phyloP scores from a whole-genome alignment of 2,888 invertebrate species.

The Erynnis tages region DNA sequence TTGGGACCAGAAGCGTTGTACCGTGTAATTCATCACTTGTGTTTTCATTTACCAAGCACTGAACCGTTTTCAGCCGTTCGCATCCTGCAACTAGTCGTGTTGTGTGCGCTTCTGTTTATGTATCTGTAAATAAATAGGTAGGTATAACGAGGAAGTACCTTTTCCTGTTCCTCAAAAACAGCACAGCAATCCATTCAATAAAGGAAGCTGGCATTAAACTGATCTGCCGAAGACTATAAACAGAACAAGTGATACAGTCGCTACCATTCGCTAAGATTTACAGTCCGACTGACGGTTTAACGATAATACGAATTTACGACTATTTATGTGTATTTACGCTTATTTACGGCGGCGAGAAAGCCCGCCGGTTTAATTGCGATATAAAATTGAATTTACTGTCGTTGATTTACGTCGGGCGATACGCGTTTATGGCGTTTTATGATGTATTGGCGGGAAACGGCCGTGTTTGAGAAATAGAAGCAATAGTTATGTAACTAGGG shows the following conservation, averaged over 20 bases:
- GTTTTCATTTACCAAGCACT: too few species aligned
- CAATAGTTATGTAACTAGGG: too few species aligned
- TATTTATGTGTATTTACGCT: conserved; percentile 76
- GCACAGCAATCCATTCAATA: too few species aligned
- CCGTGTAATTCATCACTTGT: too few species aligned
- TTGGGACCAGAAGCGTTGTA: too few species aligned
- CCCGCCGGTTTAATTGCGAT: conserved; percentile 76
- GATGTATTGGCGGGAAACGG: conserved; percentile 28
- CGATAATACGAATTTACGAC: conserved; percentile 80
- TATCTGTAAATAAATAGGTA: too few species aligned
- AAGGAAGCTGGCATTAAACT: too few species aligned
- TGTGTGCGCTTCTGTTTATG: too few species aligned
- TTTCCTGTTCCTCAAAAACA: too few species aligned
- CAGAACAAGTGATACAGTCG: conserved; percentile 45
- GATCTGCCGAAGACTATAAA: conserved; percentile 23
- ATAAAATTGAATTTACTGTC: conserved; percentile 79
- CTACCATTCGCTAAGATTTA: conserved; percentile 68
- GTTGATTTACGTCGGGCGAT: conserved; percentile 61
- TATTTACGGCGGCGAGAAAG: conserved; percentile 75
- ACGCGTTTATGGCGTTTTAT: conserved; percentile 52
- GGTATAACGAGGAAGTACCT: too few species aligned
- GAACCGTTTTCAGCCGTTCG: too few species aligned
- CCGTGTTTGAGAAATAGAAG: conserved; percentile 33
- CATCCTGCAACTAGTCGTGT: too few species aligned
- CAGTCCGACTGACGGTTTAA: conserved; percentile 75